These are phyloP conservation scores for Leptinotarsa rubiginosa DNA, from an alignment of 2,888 invertebrate species.

Conservation along the genomic window DNA sequence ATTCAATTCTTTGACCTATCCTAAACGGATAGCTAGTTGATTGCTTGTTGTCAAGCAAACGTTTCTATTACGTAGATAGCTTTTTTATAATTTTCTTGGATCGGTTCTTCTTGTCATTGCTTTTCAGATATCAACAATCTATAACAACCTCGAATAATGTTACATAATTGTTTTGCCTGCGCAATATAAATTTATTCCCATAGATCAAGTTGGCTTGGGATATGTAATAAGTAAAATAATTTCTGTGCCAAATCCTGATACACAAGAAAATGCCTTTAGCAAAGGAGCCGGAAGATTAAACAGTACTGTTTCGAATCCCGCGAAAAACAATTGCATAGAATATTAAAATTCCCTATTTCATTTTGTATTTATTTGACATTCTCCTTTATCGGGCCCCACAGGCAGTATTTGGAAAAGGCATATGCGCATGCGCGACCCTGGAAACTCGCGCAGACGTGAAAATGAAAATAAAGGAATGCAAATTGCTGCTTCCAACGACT, in stretches of 20 bases:
- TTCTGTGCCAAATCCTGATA: too few relatives aligned
- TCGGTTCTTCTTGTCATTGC: not conserved
- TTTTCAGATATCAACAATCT: slow-evolving; percentile 21
- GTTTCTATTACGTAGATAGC: not conserved
- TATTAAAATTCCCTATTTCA: slow-evolving; percentile 6
- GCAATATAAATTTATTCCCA: slow-evolving; percentile 15
- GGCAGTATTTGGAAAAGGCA: slow-evolving; percentile 29
- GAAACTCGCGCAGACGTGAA: slow-evolving; percentile 53
- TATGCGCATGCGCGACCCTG: slow-evolving; percentile 63
- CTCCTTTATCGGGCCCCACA: slow-evolving; percentile 64
- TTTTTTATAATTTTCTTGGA: not conserved
- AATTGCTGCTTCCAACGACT: slow-evolving; percentile 24
- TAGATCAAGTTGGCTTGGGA: slow-evolving; percentile 18
- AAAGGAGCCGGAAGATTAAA: not conserved
- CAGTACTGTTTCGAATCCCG: not conserved
- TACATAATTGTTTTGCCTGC: slow-evolving; percentile 22
- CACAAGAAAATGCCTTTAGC: not conserved
- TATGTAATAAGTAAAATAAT: not conserved
- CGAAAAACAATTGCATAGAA: not conserved
- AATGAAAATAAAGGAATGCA: slow-evolving; percentile 24
- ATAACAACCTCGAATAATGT: slow-evolving; percentile 16
- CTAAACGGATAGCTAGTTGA: not conserved
- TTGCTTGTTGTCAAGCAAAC: slow-evolving; percentile 15
- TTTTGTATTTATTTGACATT: slow-evolving; percentile 42
- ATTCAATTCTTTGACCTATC: not conserved